Base-by-base conservation (phyloP, 2,113 vertebrate species). In the Paratilapia polleni region DNA sequence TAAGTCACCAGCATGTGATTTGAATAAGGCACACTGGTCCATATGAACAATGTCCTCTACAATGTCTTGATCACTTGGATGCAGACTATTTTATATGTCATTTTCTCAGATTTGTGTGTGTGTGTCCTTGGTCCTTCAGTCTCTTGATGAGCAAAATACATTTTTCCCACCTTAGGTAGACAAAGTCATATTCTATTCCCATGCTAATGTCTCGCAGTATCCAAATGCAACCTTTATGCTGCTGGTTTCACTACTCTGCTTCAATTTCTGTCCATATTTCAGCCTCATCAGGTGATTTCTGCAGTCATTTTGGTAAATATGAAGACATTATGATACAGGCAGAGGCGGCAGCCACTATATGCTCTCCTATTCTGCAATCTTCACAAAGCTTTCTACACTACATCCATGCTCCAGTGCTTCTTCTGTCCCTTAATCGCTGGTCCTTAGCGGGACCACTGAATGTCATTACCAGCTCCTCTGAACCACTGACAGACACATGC, bases 381-480 rank as follows among this genome's bases (percentile, higher is more conserved):
- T 68, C 49, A 81, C 58, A 76, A 28, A 77, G 86, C 80, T 81
- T 59, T 75, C 57, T 85, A 77, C 81, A 68, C 78, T 62, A 62
- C 87, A 85, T 84, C 84, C 76, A 85, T 54, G 80, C 86, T 59
- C 58, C 63, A 88, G 68, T 60, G 83, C 81, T 26, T 73, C 82
- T 80, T 80, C 68, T 85, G 77, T 84, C 61, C 80, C 66, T 84
- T 93, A 91, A 93, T 90, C 82, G 60, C 26, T 15, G 8, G 83
- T 91, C 91, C 89, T 91, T 91, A 84, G 82, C 63, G 0, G 66
- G 70, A 43, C 83, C 22, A 73, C 91, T 85, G 86, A 93, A 93
- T 92, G 90, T 88, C 91, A 93, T 93, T 92, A 90, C 78, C 6
- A 56, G 73, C 81, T 85, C 80, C 70, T 91, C 74, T 68, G 86